Conservation (phyloP, 2,113 vertebrate genomes). For the Mustelus asterias region DNA sequence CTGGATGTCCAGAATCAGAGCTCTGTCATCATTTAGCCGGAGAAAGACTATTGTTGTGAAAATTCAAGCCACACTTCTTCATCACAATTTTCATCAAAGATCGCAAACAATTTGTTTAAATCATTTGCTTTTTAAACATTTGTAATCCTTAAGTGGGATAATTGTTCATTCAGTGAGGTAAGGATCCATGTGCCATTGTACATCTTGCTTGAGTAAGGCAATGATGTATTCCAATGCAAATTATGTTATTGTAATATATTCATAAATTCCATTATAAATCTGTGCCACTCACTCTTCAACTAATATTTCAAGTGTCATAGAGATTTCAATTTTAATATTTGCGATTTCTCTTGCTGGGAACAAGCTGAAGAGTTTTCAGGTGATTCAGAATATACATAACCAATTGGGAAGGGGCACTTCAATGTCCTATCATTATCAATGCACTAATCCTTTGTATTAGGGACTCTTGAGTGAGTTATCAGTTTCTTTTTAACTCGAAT, state of each 20-base stretch:
- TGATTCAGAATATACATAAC: neutral
- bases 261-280: neutral
- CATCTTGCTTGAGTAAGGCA: neutral
- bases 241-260: neutral
- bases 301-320: neutral
- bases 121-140: neutral
- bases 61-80: neutral
- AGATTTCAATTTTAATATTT: neutral
- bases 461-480: neutral
- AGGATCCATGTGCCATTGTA: neutral
- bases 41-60: neutral
- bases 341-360: neutral
- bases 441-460: neutral
- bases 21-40: no score
- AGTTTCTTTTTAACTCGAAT: neutral
- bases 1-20: no score
- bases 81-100: neutral
- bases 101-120: neutral
- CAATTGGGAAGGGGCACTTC: neutral
- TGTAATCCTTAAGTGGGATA: neutral
- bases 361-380: neutral
- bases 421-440: neutral
- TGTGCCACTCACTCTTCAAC: neutral
- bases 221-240: neutral
- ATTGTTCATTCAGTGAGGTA: neutral